Evolutionary conservation across 2,888 invertebrate genomes (phyloP).

Genomic region (Mamestra brassicae): DNA sequence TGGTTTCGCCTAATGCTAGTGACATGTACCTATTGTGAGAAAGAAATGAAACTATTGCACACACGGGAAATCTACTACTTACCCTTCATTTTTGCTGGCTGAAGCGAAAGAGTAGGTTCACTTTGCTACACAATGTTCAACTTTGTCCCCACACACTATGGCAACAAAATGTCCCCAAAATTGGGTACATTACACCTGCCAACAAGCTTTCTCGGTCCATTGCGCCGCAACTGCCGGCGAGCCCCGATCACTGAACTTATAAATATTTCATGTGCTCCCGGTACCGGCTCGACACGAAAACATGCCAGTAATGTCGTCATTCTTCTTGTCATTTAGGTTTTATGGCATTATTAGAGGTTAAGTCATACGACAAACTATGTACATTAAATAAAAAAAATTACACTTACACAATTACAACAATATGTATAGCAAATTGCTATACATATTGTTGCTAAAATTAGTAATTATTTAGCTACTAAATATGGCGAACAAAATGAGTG

Average conservation of each 20-base stretch:
- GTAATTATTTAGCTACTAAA: background rate
- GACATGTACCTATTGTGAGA: conserved; percentile 5
- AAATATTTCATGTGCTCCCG: conserved; percentile 58
- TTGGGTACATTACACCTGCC: conserved; percentile 41
- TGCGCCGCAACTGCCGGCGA: conserved; percentile 31
- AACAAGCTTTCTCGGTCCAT: conserved; percentile 42
- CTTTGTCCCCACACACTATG: conserved; percentile 11
- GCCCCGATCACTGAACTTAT: conserved; percentile 55
- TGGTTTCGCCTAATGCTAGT: background rate
- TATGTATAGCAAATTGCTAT: background rate
- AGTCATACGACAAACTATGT: conserved; percentile 9
- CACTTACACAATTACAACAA: too few species aligned
- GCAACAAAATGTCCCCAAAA: conserved; percentile 29
- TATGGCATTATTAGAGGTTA: conserved; percentile 40
- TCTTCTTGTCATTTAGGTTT: conserved; percentile 34
- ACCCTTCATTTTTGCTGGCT: conserved; percentile 27
- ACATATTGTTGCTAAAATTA: conserved; percentile 2
- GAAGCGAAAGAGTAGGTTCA: background rate
- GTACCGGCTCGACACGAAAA: conserved; percentile 23
- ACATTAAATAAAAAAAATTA: background rate
- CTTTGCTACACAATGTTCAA: conserved; percentile 11
- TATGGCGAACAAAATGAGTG: background rate
- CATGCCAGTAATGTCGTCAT: conserved; percentile 25
- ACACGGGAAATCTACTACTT: conserved; percentile 8
- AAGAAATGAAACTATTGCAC: conserved; percentile 27